Evolutionary conservation across 2,113 vertebrate genomes (phyloP).

Genomic region (Bos javanicus): DNA sequence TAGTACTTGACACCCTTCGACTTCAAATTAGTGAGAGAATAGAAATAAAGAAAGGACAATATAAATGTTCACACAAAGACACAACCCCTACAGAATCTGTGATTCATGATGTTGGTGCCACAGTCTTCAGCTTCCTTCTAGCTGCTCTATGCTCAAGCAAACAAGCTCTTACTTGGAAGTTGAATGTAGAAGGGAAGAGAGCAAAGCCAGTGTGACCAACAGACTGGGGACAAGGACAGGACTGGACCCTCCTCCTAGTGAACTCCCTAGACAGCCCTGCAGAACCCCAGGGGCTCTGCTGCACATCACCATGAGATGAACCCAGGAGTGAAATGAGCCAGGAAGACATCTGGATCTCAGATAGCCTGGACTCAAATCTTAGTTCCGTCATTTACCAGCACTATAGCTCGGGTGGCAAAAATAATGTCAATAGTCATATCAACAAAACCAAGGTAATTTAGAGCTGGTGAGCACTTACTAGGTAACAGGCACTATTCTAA

Average conservation of each 20-base stretch:
- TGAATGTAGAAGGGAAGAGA: neutral
- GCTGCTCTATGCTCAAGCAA: neutral
- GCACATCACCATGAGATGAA: neutral
- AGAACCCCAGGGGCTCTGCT: neutral
- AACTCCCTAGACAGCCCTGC: neutral
- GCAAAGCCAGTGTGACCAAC: neutral
- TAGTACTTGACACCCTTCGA: neutral
- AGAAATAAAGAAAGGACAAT: neutral
- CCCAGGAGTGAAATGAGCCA: neutral
- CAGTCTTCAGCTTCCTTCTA: neutral
- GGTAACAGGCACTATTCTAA: neutral
- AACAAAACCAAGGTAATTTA: neutral
- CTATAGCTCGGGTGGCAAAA: neutral
- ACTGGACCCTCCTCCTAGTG: neutral
- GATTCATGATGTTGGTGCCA: neutral
- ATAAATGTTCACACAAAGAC: neutral
- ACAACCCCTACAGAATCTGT: neutral
- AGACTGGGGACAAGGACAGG: neutral
- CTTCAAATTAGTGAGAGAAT: neutral
- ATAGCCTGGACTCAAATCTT: neutral
- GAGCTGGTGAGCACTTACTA: neutral
- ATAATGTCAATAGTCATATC: neutral
- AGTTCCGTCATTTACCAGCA: neutral
- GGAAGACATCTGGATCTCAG: neutral
- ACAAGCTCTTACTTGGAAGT: neutral